Evolutionary conservation across 2,797 vertebrate genomes (phyloP), one percentile per base, ranked within the genome.

Genomic region (Smutsia gigantea): DNA sequence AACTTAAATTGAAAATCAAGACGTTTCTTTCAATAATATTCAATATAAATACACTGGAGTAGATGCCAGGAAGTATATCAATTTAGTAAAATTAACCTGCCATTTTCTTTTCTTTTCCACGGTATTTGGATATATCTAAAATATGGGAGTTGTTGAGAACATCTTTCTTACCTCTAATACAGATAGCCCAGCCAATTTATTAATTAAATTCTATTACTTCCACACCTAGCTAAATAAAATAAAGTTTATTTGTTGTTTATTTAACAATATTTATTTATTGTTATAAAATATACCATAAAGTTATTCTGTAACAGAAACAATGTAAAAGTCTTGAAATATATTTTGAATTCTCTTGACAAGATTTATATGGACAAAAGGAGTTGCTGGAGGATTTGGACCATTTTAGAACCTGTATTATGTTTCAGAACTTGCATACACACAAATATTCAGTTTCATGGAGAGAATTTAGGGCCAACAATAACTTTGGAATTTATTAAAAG

Each of bases 401-500:
- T 98, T 98, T 98, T 98, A 97, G 79, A 97, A 89, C 95, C 75
- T 96, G 57, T 97, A 97, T 98, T 98, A 96, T 49, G 78, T 98
- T 98, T 98, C 97, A 98, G 95, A 97, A 98, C 95, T 98, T 98
- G 87, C 93, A 97, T 89, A 94, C 77, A 98, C n/a, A 96, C 96
- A 97, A 97, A 98, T 98, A 98, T 97, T 98, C 95, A 95, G 96
- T 98, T 98, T 81, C 94, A 98, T 4, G 31, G 79, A 97, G 87
- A 96, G 95, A 97, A 98, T 87, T 88, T 94, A 93, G 81, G 97
- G 96, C 98, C 98, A 98, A 97, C 83, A 98, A 98, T 97, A 98
- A 98, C 97, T 96, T 97, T 63, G 59, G 89, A 94, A 96, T 98
- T 98, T 98, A 98, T 98, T 98, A 98, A 98, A 98, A 98, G 89